Conservation (phyloP, 2,888 invertebrate genomes). For the Rhingia rostrata region DNA sequence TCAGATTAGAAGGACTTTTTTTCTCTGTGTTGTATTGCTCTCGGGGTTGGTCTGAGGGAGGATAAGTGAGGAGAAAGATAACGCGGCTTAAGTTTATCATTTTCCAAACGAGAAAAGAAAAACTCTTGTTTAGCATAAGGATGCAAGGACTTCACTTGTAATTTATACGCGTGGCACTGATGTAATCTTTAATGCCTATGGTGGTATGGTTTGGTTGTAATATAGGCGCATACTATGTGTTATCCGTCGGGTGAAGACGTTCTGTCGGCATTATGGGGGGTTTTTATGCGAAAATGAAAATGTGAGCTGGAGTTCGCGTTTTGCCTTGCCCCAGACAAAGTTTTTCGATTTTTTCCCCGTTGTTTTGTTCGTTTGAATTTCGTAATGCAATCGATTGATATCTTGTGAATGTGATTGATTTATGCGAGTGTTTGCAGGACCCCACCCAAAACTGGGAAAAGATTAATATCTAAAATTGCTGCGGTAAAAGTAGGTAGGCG, state of each 20-base stretch:
- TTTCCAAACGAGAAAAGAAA: slow-evolving; percentile 53
- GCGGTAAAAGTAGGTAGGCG: slow-evolving; percentile 62
- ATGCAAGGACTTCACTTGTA: slow-evolving; percentile 72
- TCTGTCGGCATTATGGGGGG: neutral
- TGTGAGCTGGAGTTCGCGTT: slow-evolving; percentile 44
- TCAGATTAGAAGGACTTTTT: slow-evolving; percentile 67
- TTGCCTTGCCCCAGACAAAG: slow-evolving; percentile 19
- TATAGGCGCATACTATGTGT: slow-evolving; percentile 26
- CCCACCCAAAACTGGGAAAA: slow-evolving; percentile 39
- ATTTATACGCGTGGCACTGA: slow-evolving; percentile 74
- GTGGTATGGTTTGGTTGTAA: neutral
- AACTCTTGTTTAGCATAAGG: slow-evolving; percentile 70
- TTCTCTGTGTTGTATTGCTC: neutral
- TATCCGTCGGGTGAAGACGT: slow-evolving; percentile 48
- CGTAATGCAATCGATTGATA: slow-evolving; percentile 71
- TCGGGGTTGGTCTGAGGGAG: neutral
- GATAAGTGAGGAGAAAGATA: slow-evolving; percentile 51
- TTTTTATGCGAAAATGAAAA: slow-evolving; percentile 69
- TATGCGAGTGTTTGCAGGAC: slow-evolving; percentile 51
- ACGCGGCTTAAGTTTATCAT: slow-evolving; percentile 74
- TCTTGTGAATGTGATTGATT: slow-evolving; percentile 71
- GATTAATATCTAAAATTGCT: slow-evolving; percentile 71
- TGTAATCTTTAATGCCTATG: slow-evolving; percentile 71
- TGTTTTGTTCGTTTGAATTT: slow-evolving; percentile 57
- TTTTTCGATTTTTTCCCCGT: neutral